Conservation (phyloP, 92 coral and sea anemone genomes). For the Epizoanthus rinbou region DNA sequence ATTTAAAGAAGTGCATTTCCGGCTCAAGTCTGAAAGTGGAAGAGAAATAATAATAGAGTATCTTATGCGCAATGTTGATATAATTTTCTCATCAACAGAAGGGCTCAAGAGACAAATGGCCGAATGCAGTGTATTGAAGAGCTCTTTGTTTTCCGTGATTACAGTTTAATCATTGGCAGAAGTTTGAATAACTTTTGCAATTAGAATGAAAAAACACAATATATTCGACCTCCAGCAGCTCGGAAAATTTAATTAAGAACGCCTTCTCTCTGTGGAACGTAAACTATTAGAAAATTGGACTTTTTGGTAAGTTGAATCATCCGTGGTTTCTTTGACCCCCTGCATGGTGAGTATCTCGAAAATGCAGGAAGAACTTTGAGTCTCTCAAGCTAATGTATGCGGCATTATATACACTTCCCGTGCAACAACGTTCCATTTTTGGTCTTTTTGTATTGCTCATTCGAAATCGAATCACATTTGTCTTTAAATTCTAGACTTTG, state of each 20-base stretch:
- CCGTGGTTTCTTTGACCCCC: too few relatives aligned
- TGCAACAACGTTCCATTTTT: too few relatives aligned
- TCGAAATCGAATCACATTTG: too few relatives aligned
- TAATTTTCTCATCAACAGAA: conserved; percentile 21
- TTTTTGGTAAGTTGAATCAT: neutral
- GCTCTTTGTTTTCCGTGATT: conserved; percentile 31
- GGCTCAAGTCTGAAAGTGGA: neutral
- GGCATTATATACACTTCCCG: too few relatives aligned
- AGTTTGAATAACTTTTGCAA: conserved; percentile 43
- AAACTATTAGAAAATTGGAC: conserved; percentile 10
- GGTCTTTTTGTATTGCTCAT: too few relatives aligned
- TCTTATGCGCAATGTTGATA: neutral
- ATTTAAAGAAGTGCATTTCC: conserved; percentile 16
- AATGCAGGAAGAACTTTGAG: too few relatives aligned
- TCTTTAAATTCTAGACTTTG: too few relatives aligned
- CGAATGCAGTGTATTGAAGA: neutral
- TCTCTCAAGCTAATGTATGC: too few relatives aligned
- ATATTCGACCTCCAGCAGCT: conserved; percentile 46
- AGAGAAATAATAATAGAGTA: neutral
- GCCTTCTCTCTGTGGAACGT: neutral
- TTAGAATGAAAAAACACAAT: conserved; percentile 6
- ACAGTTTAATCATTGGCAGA: conserved; percentile 4
- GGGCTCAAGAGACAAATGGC: conserved; percentile 11
- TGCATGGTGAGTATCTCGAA: too few relatives aligned
- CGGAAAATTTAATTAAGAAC: conserved; percentile 28